Evolutionary conservation across 2,797 vertebrate species (phyloP).

Genomic region (Euthynnus affinis): DNA sequence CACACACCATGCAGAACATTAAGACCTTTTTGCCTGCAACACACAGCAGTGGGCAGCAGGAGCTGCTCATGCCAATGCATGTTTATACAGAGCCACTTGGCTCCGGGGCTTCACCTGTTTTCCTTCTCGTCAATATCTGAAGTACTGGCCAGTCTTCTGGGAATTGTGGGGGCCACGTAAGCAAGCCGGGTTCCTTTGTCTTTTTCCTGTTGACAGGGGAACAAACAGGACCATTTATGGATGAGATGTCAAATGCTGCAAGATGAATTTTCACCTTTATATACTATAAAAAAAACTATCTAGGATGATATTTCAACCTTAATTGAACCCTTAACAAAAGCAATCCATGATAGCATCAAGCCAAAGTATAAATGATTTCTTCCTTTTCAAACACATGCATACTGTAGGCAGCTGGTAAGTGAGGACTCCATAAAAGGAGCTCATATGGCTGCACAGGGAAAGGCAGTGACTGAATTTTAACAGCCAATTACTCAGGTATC

Average conservation of each 20-base stretch:
- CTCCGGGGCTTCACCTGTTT: conserved; percentile 89
- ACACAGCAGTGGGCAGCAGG: conserved; percentile 70
- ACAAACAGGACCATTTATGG: not conserved
- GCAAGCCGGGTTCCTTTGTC: conserved; percentile 95
- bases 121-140: conserved; percentile 98
- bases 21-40: conserved; percentile 51
- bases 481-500: not conserved
- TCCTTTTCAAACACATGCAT: not conserved
- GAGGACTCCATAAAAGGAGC: not conserved
- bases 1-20: conserved; percentile 68
- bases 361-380: not conserved
- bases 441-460: not conserved
- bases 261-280: not conserved
- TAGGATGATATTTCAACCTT: not conserved
- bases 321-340: not conserved
- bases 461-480: not conserved
- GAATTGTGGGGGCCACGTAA: conserved; percentile 96
- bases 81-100: conserved; percentile 19
- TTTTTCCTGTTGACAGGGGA: conserved; percentile 88
- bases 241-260: not conserved
- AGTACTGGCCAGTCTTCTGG: conserved; percentile 94
- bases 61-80: conserved; percentile 48
- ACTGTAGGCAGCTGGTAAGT: not conserved
- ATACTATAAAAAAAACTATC: not conserved
- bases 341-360: not conserved